phyloP scores from a whole-genome alignment of 2,797 vertebrate genomes.

The Brotula barbata region DNA sequence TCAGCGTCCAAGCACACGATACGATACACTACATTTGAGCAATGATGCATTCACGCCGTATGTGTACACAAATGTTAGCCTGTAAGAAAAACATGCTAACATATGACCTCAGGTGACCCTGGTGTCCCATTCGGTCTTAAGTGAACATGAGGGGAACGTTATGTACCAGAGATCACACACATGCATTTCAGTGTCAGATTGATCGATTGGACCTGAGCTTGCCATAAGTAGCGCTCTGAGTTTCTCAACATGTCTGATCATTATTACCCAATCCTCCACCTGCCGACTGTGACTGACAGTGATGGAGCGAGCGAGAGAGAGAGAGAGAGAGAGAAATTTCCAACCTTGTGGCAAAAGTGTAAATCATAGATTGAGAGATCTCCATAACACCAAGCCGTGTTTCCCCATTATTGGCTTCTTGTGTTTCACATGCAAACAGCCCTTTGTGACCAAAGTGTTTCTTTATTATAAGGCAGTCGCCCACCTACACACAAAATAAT shows the following conservation, averaged over 20 bases:
- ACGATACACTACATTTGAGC: slow-evolving; percentile 6
- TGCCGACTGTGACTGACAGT: slow-evolving; percentile 32
- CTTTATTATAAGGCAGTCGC: too few species aligned
- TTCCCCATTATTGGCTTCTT: too few species aligned
- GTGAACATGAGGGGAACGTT: slow-evolving; percentile 20
- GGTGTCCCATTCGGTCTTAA: slow-evolving; percentile 12
- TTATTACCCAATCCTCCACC: slow-evolving; percentile 43
- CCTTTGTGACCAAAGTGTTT: too few species aligned
- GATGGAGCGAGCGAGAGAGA: too few species aligned
- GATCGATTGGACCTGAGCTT: slow-evolving; percentile 42
- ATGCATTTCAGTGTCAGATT: slow-evolving; percentile 47
- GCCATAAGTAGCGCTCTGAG: slow-evolving; percentile 38
- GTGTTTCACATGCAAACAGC: too few species aligned
- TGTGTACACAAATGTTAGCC: neutral
- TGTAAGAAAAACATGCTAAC: slow-evolving; percentile 7
- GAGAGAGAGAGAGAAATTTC: neutral
- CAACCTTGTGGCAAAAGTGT: slow-evolving; percentile 4
- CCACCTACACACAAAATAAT: too few species aligned
- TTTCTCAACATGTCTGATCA: slow-evolving; percentile 46
- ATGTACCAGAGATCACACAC: slow-evolving; percentile 11
- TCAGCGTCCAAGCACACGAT: slow-evolving; percentile 29
- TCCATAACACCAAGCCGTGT: too few species aligned
- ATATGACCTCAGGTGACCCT: slow-evolving; percentile 20
- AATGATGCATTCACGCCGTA: neutral
- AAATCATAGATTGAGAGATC: slow-evolving; percentile 5